These are phyloP conservation scores for Alauda arvensis DNA, from an alignment of 2,797 vertebrate species.

Conservation along the genomic window DNA sequence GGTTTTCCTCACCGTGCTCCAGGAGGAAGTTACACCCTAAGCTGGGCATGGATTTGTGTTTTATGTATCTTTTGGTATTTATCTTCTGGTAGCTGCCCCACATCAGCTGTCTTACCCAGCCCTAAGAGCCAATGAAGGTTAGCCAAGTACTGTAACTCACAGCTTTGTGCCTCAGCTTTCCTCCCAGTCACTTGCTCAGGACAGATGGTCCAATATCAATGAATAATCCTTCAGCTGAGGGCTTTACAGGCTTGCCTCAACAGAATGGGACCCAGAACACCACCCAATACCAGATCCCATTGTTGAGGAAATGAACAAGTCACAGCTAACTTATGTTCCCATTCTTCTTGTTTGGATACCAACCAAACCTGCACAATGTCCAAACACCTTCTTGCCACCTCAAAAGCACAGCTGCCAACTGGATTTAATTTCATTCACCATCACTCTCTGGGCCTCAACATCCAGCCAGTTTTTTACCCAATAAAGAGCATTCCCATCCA, in stretches of 20 bases:
- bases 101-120: background rate
- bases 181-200: background rate
- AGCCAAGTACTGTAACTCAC: no score
- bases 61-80: background rate
- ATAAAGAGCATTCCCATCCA: background rate
- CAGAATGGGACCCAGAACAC: no score
- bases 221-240: background rate
- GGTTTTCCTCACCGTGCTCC: accelerated
- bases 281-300: background rate
- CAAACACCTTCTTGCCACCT: background rate
- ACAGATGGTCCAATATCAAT: background rate
- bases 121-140: background rate
- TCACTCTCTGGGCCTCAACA: background rate
- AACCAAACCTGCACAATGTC: background rate
- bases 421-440: background rate
- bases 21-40: background rate
- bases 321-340: background rate
- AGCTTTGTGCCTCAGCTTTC: background rate
- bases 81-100: background rate
- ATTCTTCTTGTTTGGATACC: background rate
- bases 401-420: background rate
- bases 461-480: background rate
- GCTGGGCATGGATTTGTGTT: background rate
- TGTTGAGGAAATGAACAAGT: accelerated
- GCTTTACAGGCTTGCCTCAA: background rate